A percentile compares a stretch with the other conserved stretches of the same genome.
These are phyloP conservation scores for Eulithis prunata DNA, from an alignment of 2,888 invertebrate genomes.

Conservation along the genomic window DNA sequence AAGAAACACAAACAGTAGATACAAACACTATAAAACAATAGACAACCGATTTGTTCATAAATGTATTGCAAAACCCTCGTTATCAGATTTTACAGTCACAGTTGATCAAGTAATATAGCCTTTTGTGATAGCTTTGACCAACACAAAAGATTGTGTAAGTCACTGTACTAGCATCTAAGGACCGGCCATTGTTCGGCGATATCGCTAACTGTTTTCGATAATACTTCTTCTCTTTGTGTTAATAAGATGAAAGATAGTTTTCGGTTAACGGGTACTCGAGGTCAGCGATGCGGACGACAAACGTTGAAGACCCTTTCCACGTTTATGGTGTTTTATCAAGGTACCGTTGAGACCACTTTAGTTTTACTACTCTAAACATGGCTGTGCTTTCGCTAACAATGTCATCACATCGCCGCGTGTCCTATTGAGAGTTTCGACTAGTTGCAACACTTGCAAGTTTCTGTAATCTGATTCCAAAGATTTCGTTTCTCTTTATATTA, in stretches of 20 bases:
- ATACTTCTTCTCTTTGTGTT: slow-evolving; percentile 43
- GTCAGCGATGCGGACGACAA: slow-evolving; percentile 63
- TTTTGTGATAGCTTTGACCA: slow-evolving; percentile 40
- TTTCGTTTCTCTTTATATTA: no score
- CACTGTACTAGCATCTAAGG: slow-evolving; percentile 53
- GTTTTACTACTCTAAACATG: slow-evolving; percentile 57
- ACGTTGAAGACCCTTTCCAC: slow-evolving; percentile 58
- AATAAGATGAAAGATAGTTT: slow-evolving; percentile 56
- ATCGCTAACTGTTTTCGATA: slow-evolving; percentile 48
- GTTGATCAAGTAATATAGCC: slow-evolving; percentile 45
- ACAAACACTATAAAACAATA: slow-evolving; percentile 18
- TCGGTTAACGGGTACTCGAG: slow-evolving; percentile 66
- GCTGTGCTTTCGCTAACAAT: slow-evolving; percentile 39
- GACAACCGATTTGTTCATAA: slow-evolving; percentile 21
- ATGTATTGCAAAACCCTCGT: slow-evolving; percentile 43
- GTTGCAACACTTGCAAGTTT: not conserved
- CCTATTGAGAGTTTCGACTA: no score
- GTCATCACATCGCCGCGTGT: no score
- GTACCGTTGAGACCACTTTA: slow-evolving; percentile 63
- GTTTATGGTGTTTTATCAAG: slow-evolving; percentile 74
- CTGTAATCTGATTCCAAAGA: not conserved
- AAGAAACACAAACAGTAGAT: no score
- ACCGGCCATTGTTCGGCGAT: slow-evolving; percentile 51
- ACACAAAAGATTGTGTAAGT: slow-evolving; percentile 58
- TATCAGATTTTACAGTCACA: slow-evolving; percentile 52